phyloP scores from a whole-genome alignment of 2,888 invertebrate genomes.

The Ethmia dodecea region DNA sequence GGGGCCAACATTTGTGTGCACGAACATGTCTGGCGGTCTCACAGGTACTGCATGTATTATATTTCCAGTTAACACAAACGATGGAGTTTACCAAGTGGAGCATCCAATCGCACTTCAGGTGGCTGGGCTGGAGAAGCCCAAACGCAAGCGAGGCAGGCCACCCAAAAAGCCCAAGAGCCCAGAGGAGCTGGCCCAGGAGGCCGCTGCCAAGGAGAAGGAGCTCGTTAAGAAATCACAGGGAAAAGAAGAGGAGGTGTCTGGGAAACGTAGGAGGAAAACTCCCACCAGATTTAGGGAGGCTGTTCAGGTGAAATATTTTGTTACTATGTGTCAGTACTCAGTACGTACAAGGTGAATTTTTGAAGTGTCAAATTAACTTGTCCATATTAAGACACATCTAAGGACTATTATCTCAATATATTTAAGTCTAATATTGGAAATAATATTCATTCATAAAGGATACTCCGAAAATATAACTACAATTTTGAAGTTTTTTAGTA shows the following conservation, averaged over 20 bases:
- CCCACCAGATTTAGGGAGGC: slow-evolving; percentile 79
- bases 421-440: too few relatives aligned
- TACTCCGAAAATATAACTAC: too few relatives aligned
- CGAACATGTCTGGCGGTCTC: too few relatives aligned
- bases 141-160: slow-evolving; percentile 83
- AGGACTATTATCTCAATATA: too few relatives aligned
- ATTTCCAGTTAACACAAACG: slow-evolving; percentile 75
- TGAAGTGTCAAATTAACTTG: too few relatives aligned
- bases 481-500: too few relatives aligned
- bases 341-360: too few relatives aligned
- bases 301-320: slow-evolving; percentile 81
- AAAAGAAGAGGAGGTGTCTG: slow-evolving; percentile 66
- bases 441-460: too few relatives aligned
- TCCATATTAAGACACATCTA: too few relatives aligned
- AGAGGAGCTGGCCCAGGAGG: slow-evolving; percentile 46
- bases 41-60: too few relatives aligned
- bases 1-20: too few relatives aligned
- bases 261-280: slow-evolving; percentile 80
- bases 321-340: too few relatives aligned
- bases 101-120: slow-evolving; percentile 81
- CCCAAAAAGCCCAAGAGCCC: slow-evolving; percentile 74
- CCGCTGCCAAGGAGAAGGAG: slow-evolving; percentile 30
- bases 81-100: slow-evolving; percentile 80
- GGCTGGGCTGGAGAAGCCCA: slow-evolving; percentile 81
- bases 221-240: slow-evolving; percentile 23